phyloP scores from a whole-genome alignment of 2,113 vertebrate genomes.

The Oostethus manadensis region DNA sequence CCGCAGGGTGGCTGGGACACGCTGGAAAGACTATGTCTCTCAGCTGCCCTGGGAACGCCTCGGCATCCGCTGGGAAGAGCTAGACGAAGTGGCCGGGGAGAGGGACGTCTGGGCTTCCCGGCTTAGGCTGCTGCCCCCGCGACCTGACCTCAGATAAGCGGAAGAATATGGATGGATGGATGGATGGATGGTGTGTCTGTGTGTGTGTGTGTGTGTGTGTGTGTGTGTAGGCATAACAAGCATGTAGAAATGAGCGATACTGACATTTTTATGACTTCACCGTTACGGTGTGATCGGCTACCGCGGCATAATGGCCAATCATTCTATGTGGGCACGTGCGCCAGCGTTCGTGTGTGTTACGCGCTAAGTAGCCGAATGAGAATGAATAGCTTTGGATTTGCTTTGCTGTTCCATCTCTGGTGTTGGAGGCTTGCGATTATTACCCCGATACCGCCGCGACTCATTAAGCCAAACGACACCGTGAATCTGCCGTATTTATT shows the following conservation, averaged over 20 bases:
- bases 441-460: conserved; percentile 21
- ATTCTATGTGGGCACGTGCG: conserved; percentile 22
- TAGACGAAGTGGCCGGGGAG: too few relatives aligned
- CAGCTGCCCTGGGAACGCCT: too few relatives aligned
- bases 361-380: conserved; percentile 37
- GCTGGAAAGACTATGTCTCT: too few relatives aligned
- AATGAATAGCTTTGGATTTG: conserved; percentile 51
- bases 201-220: conserved; percentile 5
- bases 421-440: conserved; percentile 45
- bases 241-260: conserved; percentile 39
- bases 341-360: conserved; percentile 7
- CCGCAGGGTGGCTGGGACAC: too few relatives aligned
- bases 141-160: too few relatives aligned
- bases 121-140: too few relatives aligned
- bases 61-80: too few relatives aligned
- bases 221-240: neutral
- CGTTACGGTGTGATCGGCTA: conserved; percentile 42
- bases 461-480: conserved; percentile 31
- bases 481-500: conserved; percentile 17
- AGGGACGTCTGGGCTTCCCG: too few relatives aligned
- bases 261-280: conserved; percentile 51
- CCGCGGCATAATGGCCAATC: conserved; percentile 52
- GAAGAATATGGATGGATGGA: too few relatives aligned
- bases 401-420: conserved; percentile 33
- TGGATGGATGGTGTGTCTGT: neutral